Percentiles rank a stretch among this genome's conserved stretches.
Evolutionary conservation across 2,888 invertebrate genomes (phyloP).

Genomic region (Dasypogon diadema): DNA sequence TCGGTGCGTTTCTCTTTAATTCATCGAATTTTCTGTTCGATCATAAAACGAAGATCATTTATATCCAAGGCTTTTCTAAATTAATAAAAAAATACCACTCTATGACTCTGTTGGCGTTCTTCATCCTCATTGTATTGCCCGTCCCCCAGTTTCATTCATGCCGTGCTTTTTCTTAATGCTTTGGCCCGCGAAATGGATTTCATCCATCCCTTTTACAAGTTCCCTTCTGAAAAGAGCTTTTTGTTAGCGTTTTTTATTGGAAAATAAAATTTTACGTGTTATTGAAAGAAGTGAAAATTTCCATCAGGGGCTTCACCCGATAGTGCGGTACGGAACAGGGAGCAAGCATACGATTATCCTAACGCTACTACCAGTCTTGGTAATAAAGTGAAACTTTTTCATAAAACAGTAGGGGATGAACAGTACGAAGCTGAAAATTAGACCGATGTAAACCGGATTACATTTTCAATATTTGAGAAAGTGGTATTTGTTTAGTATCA

Average conservation of each 20-base stretch:
- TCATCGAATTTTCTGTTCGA: slow-evolving; percentile 34
- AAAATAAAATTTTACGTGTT: slow-evolving; percentile 47
- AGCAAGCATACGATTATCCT: slow-evolving; percentile 37
- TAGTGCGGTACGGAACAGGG: not conserved
- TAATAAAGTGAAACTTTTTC: slow-evolving; percentile 19
- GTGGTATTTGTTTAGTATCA: slow-evolving; percentile 26
- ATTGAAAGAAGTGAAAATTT: slow-evolving; percentile 37
- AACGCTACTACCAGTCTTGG: slow-evolving; percentile 13
- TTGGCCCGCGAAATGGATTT: slow-evolving; percentile 27
- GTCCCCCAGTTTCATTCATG: not conserved
- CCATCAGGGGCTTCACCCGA: not conserved
- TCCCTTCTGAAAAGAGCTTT: not conserved
- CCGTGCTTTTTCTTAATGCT: not conserved
- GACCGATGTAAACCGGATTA: slow-evolving; percentile 9
- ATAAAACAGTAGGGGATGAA: not conserved
- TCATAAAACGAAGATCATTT: slow-evolving; percentile 44
- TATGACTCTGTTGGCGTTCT: not conserved
- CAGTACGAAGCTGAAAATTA: not conserved
- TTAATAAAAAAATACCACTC: not conserved
- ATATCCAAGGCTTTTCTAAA: slow-evolving; percentile 34
- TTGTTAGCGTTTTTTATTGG: slow-evolving; percentile 42
- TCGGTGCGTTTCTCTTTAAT: slow-evolving; percentile 28
- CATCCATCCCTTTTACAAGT: slow-evolving; percentile 11
- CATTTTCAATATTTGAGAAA: slow-evolving; percentile 42
- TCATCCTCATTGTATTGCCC: not conserved